phyloP scores from a whole-genome alignment of 2,113 vertebrate species.

The Triplophysa siluroides region DNA sequence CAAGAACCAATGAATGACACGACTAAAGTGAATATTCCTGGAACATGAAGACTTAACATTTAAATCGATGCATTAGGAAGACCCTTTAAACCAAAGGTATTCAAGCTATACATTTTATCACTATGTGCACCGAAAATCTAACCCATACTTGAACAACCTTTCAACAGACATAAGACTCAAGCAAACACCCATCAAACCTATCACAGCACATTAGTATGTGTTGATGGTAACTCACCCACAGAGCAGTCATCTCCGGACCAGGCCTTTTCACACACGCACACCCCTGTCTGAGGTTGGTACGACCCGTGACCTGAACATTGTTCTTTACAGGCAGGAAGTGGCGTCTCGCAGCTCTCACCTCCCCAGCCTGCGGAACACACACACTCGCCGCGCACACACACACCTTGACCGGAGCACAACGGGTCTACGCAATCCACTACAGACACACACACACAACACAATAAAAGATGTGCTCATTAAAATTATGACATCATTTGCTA shows the following conservation, averaged over 20 bases:
- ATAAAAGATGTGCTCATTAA: neutral
- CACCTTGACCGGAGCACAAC: constrained; percentile 79
- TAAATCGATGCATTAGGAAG: no score
- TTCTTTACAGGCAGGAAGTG: constrained; percentile 79
- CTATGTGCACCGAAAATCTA: no score
- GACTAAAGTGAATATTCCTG: no score
- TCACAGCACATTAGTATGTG: constrained; percentile 20
- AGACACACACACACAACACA: constrained; percentile 34
- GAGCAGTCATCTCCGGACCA: constrained; percentile 59
- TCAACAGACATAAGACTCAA: no score
- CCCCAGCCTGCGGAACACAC: constrained; percentile 63
- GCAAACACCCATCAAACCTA: no score
- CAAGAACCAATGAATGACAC: no score
- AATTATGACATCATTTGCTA: no score
- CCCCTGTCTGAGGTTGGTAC: constrained; percentile 73
- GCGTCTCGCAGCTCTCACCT: constrained; percentile 56
- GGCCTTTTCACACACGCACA: constrained; percentile 81
- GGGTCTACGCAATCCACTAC: constrained; percentile 85
- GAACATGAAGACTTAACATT: no score
- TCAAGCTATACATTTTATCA: no score
- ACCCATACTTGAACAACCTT: no score
- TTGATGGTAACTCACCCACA: constrained; percentile 53
- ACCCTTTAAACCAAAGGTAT: no score
- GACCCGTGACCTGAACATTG: constrained; percentile 83
- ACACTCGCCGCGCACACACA: constrained; percentile 83